Conservation (phyloP, 1,140 invertebrate species). For the Anastatus disparis region DNA sequence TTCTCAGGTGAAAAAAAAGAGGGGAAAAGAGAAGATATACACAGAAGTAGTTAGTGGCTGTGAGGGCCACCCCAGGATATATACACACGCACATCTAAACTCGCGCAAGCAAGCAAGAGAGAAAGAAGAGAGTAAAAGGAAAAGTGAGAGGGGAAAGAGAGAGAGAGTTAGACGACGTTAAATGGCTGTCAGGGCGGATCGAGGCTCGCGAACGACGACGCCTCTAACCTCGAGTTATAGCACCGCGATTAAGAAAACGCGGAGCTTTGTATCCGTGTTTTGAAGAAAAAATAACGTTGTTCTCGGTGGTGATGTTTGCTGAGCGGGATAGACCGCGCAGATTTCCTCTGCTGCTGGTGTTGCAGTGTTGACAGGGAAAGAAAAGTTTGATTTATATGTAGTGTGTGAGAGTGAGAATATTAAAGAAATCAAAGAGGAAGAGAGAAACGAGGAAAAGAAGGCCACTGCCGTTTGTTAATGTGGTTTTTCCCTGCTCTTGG, state of each 20-base stretch:
- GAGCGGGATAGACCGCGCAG: constrained; percentile 8
- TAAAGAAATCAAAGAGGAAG: background rate
- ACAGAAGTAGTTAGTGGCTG: background rate
- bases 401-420: background rate
- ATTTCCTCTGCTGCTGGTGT: background rate
- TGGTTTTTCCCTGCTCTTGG: background rate
- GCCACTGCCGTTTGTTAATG: background rate
- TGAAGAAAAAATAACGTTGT: too few relatives aligned
- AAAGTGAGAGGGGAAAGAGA: constrained; percentile 1
- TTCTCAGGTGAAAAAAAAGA: background rate
- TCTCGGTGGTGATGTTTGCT: constrained; percentile 27
- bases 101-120: background rate
- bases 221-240: constrained; percentile 33
- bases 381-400: too few relatives aligned
- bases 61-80: constrained; percentile 25
- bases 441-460: background rate
- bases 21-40: background rate
- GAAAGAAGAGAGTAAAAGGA: background rate
- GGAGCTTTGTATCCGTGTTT: background rate
- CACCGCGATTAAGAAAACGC: background rate
- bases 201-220: constrained; percentile 36
- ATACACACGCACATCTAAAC: background rate
- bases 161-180: constrained; percentile 29
- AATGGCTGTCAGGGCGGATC: constrained; percentile 40
- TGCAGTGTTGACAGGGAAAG: constrained; percentile 27